Evolutionary conservation across 2,888 invertebrate genomes (phyloP), one percentile per base, ranked within the genome.

Genomic region (Conistra vaccinii): DNA sequence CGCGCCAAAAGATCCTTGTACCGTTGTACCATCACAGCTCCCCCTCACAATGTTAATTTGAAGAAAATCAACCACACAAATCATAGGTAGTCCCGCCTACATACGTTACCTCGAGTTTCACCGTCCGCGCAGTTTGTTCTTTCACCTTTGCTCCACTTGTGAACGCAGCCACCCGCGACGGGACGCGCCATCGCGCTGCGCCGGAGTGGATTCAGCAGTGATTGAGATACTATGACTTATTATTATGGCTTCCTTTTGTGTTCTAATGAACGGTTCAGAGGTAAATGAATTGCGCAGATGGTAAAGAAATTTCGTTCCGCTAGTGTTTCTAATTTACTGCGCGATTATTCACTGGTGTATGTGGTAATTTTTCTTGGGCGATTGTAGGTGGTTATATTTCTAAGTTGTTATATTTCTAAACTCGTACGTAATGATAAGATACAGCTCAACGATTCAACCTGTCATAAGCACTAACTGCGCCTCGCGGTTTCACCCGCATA

Each of bases 81-180:
- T 81, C 82, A 85, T 85, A 69, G 32, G 12, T 26, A 39, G 51
- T 58, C 58, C 85, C 82, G 51, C 76, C 72, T 69, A 85, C 85
- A 72, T 65, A 73, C 70, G 66, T 63, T 58, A 53, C 75, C 45
- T 69, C 74, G 72, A 78, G 85, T 89, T 90, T 89, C 90, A 85
- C 83, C 83, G 83, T 79, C 84, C 84, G 80, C 85, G 78, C 81
- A 70, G 79, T 78, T 45, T 94, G 93, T 94, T 96, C 96, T 96
- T 96, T 96, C 96, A 96, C 95, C 96, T 96, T 94, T 96, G 96
- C 93, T 94, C 96, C 89, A 95, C 90, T 92, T 96, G 93, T 87
- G 87, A 76, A 90, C 71, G 84, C 94, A 92, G 88, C 95, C 94
- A 93, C 92, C 94, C 95, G 93, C 91, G 92, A 93, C 95, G 86